These are phyloP conservation scores for Lithophane leautieri DNA, from an alignment of 2,888 invertebrate species.

Conservation along the genomic window DNA sequence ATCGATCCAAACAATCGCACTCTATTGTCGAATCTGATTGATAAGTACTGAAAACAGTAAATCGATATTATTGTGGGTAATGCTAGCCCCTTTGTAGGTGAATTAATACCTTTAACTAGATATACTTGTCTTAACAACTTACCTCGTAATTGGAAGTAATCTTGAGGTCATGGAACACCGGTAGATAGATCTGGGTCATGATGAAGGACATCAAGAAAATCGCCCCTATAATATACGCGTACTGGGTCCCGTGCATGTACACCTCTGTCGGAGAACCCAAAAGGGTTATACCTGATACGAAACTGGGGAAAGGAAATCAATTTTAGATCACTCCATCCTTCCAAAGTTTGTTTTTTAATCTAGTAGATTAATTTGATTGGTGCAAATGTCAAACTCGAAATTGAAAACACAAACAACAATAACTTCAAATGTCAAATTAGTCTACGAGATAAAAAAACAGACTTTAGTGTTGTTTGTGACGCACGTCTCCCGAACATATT, in stretches of 20 bases:
- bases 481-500: not conserved
- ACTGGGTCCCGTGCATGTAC: conserved; percentile 95
- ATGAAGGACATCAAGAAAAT: conserved; percentile 92
- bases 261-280: conserved; percentile 95
- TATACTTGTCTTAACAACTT: conserved; percentile 51
- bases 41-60: conserved; percentile 91
- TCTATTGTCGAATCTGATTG: conserved; percentile 92
- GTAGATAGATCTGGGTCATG: conserved; percentile 92
- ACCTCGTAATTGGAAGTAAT: conserved; percentile 96
- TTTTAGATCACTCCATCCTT: not conserved
- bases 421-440: too few relatives aligned
- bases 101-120: not conserved
- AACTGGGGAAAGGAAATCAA: conserved; percentile 83
- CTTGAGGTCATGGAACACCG: conserved; percentile 93
- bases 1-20: conserved; percentile 93
- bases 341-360: too few relatives aligned
- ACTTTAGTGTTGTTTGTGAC: not conserved
- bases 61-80: not conserved
- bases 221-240: conserved; percentile 92
- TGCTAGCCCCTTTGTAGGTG: not conserved
- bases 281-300: conserved; percentile 94
- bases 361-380: too few relatives aligned
- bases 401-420: too few relatives aligned
- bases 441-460: too few relatives aligned
- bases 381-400: too few relatives aligned